Base-by-base conservation (phyloP, 2,797 vertebrate genomes). In the Tauraco hartlaubi region DNA sequence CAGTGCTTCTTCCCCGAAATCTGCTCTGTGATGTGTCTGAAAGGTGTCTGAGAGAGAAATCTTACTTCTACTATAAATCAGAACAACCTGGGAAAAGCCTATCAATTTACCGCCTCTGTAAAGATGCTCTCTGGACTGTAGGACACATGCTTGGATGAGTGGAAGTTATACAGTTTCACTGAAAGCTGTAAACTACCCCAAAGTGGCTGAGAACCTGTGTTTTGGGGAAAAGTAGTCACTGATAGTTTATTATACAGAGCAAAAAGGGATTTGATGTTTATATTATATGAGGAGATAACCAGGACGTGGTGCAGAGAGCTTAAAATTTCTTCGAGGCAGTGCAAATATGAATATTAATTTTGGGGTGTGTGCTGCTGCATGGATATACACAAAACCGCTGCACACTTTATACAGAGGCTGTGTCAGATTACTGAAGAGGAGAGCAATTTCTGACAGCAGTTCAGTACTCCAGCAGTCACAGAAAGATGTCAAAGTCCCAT, bases 31-130 rank as follows among this genome's bases (percentile, higher is more conserved):
- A 64, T 54, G 59, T 44, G 66, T 29, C 90, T 93, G 92, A 93
- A 91, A 92, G 68, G 77, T 59, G 46, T 92, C 83, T 75, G 88
- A 84, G 88, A 76, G 44, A 85, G 26, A 75, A 78, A 58, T 48
- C 33, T 73, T 58, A 55, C 43, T 64, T 68, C 39, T 49, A 14
- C 44, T 64, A 61, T 68, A 89, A 89, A 92, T 49, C 51, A 7
- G 78, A 87, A 23, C 21, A 61, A 80, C 19, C 64, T 75, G 39
- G 37, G 51, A 25, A 90, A 82, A 87, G 5, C 7, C 31, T 46
- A 5, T 46, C 3, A 0, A 19, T 81, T 85, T 12, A 13, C 12
- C 3, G 2, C 19, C 54, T 67, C 23, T 76, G 67, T 48, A 61
- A 31, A 85, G 31, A 17, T 28, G 23, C 10, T 92, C 28, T 76